Percentiles rank a stretch among this genome's conserved stretches.
These are phyloP conservation scores for Willisornis vidua DNA, from an alignment of 2,113 vertebrate species.

Conservation along the genomic window DNA sequence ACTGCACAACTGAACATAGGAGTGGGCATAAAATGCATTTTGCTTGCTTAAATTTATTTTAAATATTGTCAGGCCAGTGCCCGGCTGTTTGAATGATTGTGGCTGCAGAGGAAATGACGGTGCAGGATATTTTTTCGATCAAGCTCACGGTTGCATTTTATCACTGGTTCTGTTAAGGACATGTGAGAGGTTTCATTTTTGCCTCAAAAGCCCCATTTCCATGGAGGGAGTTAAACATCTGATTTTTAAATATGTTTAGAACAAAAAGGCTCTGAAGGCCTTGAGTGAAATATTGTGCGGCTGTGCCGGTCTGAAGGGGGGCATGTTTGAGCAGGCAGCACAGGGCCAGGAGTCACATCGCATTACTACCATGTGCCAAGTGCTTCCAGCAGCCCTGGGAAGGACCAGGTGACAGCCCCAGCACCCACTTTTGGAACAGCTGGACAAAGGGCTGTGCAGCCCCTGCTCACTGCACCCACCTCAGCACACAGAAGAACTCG, in stretches of 20 bases:
- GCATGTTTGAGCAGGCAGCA: not conserved
- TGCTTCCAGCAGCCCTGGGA: not conserved
- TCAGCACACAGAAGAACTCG: not conserved
- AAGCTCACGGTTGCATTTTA: slow-evolving; percentile 11
- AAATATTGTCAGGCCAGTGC: not conserved
- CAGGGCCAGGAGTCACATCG: not conserved
- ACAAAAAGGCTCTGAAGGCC: not conserved
- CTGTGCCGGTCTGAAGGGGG: not conserved
- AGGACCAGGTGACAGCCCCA: not conserved
- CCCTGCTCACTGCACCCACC: not conserved
- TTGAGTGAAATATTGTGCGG: not conserved
- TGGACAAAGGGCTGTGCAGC: not conserved
- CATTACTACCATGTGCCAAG: not conserved
- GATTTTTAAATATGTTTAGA: not conserved
- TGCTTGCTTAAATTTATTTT: not conserved
- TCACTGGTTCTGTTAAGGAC: not conserved
- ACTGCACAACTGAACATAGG: not conserved
- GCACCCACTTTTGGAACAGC: not conserved
- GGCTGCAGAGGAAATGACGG: not conserved
- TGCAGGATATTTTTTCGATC: not conserved
- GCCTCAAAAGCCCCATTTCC: not conserved
- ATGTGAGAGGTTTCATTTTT: not conserved
- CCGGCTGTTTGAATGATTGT: not conserved
- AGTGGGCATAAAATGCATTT: not conserved
- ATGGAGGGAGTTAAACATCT: not conserved